Evolutionary conservation across 35 echinoderm and acorn worm genomes (phyloP), one percentile per base, ranked within the genome.

Genomic region (Eucidaris tribuloides): DNA sequence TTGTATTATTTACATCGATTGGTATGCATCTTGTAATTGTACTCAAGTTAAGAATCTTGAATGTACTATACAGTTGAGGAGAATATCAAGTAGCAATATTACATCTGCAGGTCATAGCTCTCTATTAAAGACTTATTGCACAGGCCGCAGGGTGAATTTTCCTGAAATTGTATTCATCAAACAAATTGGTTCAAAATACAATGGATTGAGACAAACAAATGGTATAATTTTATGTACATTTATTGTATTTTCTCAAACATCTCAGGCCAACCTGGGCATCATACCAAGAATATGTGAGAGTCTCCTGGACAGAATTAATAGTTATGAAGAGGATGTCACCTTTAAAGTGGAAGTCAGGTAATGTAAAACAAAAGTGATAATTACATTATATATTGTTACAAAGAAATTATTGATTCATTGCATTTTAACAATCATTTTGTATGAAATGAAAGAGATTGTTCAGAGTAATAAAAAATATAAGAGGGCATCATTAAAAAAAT

Each of bases 321-420:
- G 91, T 81, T 87, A 92, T 76, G 81, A 89, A 71, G 89, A 92
- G 36, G 94, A 85, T 79, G 81, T 97, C 24, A 97, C 94, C 42
- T 97, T 88, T 83, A 92, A 97, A 33, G 87, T 97, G 71, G 94
- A 97, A 92, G 89, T 97, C 81, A 97, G 89, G 89, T 96, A 81
- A 18, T 39, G 17, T 15, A 25, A 6, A 24, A 6, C 19, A 68
- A 27, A 23, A 39, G 37, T 9, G 28, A 52, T 52, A n/a, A 52
- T 11, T 52, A 52, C 54, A 1, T 37, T 39, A 71, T 48, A 13
- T 31, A 32, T 34, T 14, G 15, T 5, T 20, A 29, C 13, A 35
- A 17, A 82, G 35, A n/a, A 46, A 18, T 22, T 46, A 17, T 9
- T 49, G 44, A 39, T 33, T 22, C 22, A 24, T 0, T 17, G 35